phyloP scores from a whole-genome alignment of 1,140 invertebrate genomes.

The Agraylea sexmaculata region DNA sequence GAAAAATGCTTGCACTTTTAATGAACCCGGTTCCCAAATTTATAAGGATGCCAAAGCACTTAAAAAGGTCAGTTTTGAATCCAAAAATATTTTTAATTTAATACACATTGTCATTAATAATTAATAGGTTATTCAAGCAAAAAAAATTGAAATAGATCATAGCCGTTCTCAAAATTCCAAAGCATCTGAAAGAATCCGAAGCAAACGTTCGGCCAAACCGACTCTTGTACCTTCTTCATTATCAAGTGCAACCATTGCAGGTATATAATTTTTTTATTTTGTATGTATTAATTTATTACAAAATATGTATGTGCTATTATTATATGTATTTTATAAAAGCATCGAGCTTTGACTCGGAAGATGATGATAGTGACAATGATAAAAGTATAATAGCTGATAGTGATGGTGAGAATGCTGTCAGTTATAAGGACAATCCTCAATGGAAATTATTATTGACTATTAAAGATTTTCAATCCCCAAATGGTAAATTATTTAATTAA shows the following conservation, averaged over 20 bases:
- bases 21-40: conserved; percentile 92
- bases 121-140: conserved; percentile 44
- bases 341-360: conserved; percentile 25
- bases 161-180: conserved; percentile 36
- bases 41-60: conserved; percentile 90
- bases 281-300: conserved; percentile 2
- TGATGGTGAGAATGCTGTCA: conserved; percentile 46
- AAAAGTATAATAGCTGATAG: conserved; percentile 49
- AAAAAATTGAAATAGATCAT: conserved; percentile 56
- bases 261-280: conserved; percentile 8
- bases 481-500: conserved; percentile 36
- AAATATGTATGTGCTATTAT: conserved; percentile 7
- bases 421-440: conserved; percentile 51
- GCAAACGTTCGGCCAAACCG: conserved; percentile 29
- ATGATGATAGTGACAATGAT: conserved; percentile 47
- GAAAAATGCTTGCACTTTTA: conserved; percentile 91
- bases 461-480: conserved; percentile 53
- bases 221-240: conserved; percentile 23
- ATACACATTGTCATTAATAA: neutral
- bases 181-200: conserved; percentile 46
- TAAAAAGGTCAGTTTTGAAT: conserved; percentile 51
- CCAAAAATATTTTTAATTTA: conserved; percentile 1
- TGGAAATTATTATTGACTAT: conserved; percentile 74
- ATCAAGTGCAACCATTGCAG: conserved; percentile 27
- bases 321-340: conserved; percentile 27